Conservation (phyloP, 2,888 invertebrate species). For the Drosophila pseudotalamancana region DNA sequence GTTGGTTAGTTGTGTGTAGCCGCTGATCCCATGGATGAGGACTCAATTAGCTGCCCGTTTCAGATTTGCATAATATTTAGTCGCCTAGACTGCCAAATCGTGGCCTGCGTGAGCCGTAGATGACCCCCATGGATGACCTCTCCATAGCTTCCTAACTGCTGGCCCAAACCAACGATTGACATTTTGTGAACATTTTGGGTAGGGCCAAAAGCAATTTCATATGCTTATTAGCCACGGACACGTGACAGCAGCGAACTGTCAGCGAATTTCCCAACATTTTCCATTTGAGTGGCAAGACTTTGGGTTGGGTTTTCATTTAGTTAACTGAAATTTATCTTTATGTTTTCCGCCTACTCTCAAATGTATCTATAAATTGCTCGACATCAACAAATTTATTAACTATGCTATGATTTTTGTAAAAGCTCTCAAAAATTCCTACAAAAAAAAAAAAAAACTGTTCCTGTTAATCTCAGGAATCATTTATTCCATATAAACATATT, state of each 20-base stretch:
- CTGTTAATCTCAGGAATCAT: too few relatives aligned
- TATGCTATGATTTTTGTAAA: too few relatives aligned
- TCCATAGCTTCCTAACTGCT: background rate
- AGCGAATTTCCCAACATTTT: background rate
- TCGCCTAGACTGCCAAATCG: conserved; percentile 34
- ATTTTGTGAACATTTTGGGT: conserved; percentile 35
- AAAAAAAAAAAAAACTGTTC: too few relatives aligned
- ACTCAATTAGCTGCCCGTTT: conserved; percentile 51
- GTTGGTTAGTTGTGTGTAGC: conserved; percentile 7
- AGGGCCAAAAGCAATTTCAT: conserved; percentile 35
- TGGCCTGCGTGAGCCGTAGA: conserved; percentile 38
- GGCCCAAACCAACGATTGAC: conserved; percentile 23
- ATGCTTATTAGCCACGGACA: conserved; percentile 39
- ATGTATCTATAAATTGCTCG: background rate
- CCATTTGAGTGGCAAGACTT: background rate
- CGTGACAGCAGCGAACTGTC: conserved; percentile 2
- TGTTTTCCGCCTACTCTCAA: background rate
- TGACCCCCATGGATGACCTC: conserved; percentile 42
- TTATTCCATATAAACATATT: too few relatives aligned
- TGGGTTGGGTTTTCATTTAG: background rate
- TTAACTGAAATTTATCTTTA: background rate
- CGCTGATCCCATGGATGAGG: conserved; percentile 26
- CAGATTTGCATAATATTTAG: conserved; percentile 46
- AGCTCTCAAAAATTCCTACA: too few relatives aligned
- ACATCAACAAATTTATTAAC: too few relatives aligned